phyloP scores from a whole-genome alignment of 2,113 vertebrate species.

The Dicaeum eximium region DNA sequence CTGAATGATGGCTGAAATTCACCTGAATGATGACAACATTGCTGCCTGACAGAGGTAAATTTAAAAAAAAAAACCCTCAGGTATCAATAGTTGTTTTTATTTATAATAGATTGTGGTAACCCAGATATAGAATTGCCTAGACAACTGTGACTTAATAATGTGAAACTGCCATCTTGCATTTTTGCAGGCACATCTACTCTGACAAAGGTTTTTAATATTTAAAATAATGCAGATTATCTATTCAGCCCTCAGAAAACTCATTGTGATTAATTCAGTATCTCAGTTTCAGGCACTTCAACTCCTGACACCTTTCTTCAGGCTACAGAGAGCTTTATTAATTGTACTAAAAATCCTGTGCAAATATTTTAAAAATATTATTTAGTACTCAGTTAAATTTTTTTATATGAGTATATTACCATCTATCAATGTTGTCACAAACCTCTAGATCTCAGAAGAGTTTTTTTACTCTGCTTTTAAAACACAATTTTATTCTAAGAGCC shows the following conservation, averaged over 20 bases:
- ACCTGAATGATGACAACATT: not conserved
- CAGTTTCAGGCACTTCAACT: conserved; percentile 39
- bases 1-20: not conserved
- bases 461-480: not conserved
- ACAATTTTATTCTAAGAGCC: conserved; percentile 1
- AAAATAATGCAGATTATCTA: conserved; percentile 62
- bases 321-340: conserved; percentile 40
- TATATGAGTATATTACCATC: not conserved
- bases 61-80: not conserved
- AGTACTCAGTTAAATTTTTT: not conserved
- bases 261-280: conserved; percentile 40
- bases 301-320: conserved; percentile 55
- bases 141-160: conserved; percentile 44
- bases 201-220: conserved; percentile 64
- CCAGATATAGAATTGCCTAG: conserved; percentile 4
- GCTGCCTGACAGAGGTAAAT: not conserved
- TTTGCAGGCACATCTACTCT: conserved; percentile 51
- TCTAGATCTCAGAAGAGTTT: not conserved
- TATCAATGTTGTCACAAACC: not conserved
- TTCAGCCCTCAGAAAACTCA: conserved; percentile 58
- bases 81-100: conserved; percentile 18
- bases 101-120: conserved; percentile 17
- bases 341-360: conserved; percentile 32
- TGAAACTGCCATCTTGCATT: conserved; percentile 57
- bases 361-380: conserved; percentile 49